These are phyloP conservation scores for Ophion obscuratus DNA, from an alignment of 2,888 invertebrate genomes.

Conservation along the genomic window DNA sequence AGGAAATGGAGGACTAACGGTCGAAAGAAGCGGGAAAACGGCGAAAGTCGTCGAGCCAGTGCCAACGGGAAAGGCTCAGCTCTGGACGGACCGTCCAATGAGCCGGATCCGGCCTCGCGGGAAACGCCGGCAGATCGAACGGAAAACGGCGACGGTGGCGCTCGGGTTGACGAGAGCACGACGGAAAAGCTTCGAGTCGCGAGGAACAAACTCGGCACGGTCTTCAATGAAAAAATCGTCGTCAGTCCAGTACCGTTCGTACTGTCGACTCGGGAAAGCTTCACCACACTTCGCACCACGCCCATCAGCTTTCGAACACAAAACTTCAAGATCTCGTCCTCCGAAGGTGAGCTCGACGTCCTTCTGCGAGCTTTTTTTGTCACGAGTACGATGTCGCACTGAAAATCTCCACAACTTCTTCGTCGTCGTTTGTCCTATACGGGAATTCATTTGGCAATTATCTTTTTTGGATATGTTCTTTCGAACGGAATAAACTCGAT, in stretches of 20 bases:
- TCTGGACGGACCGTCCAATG: neutral
- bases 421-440: too few species aligned
- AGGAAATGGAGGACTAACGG: constrained; percentile 65
- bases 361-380: neutral
- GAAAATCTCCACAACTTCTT: too few species aligned
- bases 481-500: too few species aligned
- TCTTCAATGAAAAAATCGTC: constrained; percentile 81
- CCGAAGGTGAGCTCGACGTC: constrained; percentile 70
- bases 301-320: constrained; percentile 78
- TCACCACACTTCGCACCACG: constrained; percentile 80
- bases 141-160: constrained; percentile 1
- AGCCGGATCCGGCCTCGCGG: neutral
- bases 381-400: too few species aligned
- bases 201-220: constrained; percentile 80
- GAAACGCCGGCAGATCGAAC: constrained; percentile 25
- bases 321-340: constrained; percentile 73
- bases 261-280: constrained; percentile 80
- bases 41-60: constrained; percentile 59
- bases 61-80: constrained; percentile 58
- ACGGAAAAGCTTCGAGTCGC: constrained; percentile 66
- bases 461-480: too few species aligned
- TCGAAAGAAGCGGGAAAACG: constrained; percentile 51
- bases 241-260: constrained; percentile 82
- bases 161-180: constrained; percentile 33
- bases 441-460: too few species aligned